Evolutionary conservation across 2,113 vertebrate species (phyloP).

Genomic region (Gorsachius goisagi): DNA sequence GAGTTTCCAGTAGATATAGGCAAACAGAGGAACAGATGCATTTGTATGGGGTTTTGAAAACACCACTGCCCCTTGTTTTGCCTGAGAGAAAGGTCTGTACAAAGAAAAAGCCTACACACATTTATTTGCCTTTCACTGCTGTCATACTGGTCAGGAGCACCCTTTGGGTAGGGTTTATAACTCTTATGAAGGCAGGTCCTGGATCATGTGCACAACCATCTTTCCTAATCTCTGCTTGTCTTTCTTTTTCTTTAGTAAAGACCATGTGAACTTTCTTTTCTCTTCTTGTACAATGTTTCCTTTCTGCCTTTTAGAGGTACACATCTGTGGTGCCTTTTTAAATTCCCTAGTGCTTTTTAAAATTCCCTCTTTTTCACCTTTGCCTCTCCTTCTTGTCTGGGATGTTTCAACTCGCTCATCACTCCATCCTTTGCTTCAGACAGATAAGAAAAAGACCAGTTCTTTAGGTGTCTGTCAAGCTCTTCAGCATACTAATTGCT

Average conservation of each 20-base stretch:
- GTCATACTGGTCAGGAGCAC: neutral
- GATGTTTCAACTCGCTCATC: neutral
- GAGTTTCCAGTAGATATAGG: neutral
- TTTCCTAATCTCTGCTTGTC: neutral
- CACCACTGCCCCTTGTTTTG: neutral
- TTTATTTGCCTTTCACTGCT: neutral
- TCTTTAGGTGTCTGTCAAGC: neutral
- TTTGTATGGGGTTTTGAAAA: neutral
- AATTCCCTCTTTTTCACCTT: neutral
- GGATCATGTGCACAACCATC: accelerated
- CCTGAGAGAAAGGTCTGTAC: neutral
- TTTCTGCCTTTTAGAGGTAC: neutral
- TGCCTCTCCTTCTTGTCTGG: neutral
- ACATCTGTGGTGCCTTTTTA: neutral
- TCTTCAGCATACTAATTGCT: constrained; percentile 15
- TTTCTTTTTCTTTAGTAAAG: neutral
- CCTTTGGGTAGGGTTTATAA: neutral
- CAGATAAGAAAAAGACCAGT: neutral
- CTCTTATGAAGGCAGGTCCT: neutral
- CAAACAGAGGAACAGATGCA: neutral
- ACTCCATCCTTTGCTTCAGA: neutral
- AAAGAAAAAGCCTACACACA: neutral
- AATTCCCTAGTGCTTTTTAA: neutral
- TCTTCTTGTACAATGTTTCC: neutral
- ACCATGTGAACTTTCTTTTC: neutral